A percentile compares a stretch with the other conserved stretches of the same genome.
Conservation (phyloP, 2,113 vertebrate species). For the Aramus guarauna region DNA sequence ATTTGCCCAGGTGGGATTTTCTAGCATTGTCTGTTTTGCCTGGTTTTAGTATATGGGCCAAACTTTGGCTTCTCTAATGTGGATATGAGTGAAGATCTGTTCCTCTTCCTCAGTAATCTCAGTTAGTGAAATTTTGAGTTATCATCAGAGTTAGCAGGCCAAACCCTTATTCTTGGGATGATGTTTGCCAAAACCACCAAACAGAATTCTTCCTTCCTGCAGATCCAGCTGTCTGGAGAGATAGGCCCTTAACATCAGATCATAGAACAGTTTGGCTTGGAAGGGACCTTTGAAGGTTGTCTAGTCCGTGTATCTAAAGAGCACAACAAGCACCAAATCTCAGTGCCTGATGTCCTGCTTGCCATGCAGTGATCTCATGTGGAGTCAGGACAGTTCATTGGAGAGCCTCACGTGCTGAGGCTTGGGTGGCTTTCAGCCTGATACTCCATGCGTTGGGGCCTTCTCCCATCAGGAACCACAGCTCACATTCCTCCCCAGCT, state of each 20-base stretch:
- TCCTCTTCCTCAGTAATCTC: background rate
- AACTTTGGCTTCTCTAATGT: background rate
- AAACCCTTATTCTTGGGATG: background rate
- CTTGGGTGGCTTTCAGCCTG: background rate
- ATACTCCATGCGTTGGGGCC: background rate
- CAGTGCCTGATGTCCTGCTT: background rate
- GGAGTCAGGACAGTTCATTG: background rate
- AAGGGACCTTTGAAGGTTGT: background rate
- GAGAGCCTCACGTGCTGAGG: background rate
- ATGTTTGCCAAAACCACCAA: background rate
- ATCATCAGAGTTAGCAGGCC: background rate
- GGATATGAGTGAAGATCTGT: background rate
- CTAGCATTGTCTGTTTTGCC: background rate
- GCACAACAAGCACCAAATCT: background rate
- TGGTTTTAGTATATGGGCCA: background rate
- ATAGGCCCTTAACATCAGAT: background rate
- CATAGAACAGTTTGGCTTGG: background rate
- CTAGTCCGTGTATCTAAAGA: background rate
- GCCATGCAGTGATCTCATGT: background rate
- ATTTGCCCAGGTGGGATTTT: background rate
- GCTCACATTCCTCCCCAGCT: conserved; percentile 35
- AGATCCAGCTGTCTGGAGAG: background rate
- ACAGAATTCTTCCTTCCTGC: background rate
- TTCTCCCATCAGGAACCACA: background rate
- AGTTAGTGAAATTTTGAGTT: background rate